Evolutionary conservation across 92 coral and sea anemone genomes (phyloP).

Genomic region (Pocillopora grandis): DNA sequence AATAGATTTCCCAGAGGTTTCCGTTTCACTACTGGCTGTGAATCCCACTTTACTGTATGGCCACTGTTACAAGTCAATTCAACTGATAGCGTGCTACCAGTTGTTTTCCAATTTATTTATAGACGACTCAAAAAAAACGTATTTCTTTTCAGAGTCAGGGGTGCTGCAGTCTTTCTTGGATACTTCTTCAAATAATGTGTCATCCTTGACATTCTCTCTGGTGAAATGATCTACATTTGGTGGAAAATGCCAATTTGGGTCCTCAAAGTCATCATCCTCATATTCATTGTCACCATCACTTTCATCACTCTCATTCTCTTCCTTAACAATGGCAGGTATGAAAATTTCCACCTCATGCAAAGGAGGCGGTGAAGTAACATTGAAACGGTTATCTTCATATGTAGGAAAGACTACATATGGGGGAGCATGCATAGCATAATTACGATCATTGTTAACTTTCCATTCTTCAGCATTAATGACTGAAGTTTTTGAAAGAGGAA

Average conservation of each 20-base stretch:
- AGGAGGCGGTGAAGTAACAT: background rate
- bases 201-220: background rate
- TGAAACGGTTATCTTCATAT: slow-evolving; percentile 4
- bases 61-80: slow-evolving; percentile 44
- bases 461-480: background rate
- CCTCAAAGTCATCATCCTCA: background rate
- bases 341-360: background rate
- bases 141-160: slow-evolving; percentile 11
- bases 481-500: too few relatives aligned
- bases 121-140: background rate
- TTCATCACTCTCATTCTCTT: background rate
- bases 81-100: slow-evolving; percentile 52
- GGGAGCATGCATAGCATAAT: background rate
- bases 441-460: slow-evolving; percentile 11
- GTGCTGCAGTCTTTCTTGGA: background rate
- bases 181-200: background rate
- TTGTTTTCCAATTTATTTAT: slow-evolving; percentile 10
- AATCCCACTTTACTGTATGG: slow-evolving; percentile 38
- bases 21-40: slow-evolving; percentile 46
- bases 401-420: slow-evolving; percentile 14
- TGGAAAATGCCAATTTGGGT: slow-evolving; percentile 3
- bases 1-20: slow-evolving; percentile 57
- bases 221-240: background rate
- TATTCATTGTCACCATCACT: background rate
- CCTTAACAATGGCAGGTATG: background rate